A percentile compares a stretch with the other conserved stretches of the same genome.
phyloP scores from a whole-genome alignment of 2,888 invertebrate species.

The Zhuqinia jingwanae region DNA sequence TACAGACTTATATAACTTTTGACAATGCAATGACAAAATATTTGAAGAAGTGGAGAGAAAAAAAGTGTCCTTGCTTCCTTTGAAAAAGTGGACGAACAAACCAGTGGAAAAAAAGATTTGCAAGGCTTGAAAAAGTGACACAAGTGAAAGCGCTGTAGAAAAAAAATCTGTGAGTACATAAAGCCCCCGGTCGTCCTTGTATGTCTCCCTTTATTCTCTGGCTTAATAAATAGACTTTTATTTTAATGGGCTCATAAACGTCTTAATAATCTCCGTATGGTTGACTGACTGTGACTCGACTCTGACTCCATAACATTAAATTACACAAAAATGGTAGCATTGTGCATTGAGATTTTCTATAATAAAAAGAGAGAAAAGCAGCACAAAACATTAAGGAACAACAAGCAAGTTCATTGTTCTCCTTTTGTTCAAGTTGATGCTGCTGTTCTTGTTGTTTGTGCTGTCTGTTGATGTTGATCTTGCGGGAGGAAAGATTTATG shows the following conservation, averaged over 20 bases:
- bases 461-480: slow-evolving; percentile 19
- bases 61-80: too few relatives aligned
- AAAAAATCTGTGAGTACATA: too few relatives aligned
- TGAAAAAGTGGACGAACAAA: too few relatives aligned
- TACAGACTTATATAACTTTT: too few relatives aligned
- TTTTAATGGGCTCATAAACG: slow-evolving; percentile 48
- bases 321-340: neutral
- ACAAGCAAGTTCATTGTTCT: slow-evolving; percentile 41
- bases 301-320: neutral
- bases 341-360: slow-evolving; percentile 28
- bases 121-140: too few relatives aligned
- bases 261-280: slow-evolving; percentile 15
- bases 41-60: too few relatives aligned
- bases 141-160: too few relatives aligned
- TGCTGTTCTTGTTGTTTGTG: neutral
- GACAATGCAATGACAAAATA: too few relatives aligned
- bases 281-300: slow-evolving; percentile 22
- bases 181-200: too few relatives aligned
- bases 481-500: slow-evolving; percentile 45
- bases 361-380: neutral
- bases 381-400: slow-evolving; percentile 6
- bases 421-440: neutral
- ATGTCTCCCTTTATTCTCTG: neutral
- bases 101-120: too few relatives aligned
- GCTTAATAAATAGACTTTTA: slow-evolving; percentile 14